Percentiles rank a stretch among this genome's conserved stretches.
Conservation (phyloP, 2,888 invertebrate genomes). For the Deroplatys truncata region DNA sequence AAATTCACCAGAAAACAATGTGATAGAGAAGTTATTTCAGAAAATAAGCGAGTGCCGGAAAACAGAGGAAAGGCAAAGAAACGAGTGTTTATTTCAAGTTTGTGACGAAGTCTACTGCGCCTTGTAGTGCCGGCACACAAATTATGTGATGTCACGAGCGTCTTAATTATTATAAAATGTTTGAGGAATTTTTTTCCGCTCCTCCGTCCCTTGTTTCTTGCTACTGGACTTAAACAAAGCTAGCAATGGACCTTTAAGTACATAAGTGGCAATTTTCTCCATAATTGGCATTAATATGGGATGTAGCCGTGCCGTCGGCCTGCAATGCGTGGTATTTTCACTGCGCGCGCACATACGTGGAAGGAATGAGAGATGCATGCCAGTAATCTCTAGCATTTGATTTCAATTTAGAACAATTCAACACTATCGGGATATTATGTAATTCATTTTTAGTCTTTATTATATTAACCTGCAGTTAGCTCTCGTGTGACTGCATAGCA, state of each 20-base stretch:
- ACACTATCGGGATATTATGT: too few species aligned
- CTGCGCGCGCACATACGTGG: neutral
- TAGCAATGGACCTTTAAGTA: neutral
- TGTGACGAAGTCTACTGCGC: neutral
- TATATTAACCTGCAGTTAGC: too few species aligned
- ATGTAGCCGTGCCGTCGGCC: conserved; percentile 2
- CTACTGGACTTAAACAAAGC: neutral
- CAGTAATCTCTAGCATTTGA: neutral
- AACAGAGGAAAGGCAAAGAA: neutral
- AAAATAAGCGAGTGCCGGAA: neutral
- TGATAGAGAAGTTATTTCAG: neutral
- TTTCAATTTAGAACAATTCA: too few species aligned
- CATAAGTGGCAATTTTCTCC: conserved; percentile 13
- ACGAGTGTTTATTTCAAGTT: neutral
- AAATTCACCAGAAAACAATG: neutral
- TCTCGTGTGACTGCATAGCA: too few species aligned
- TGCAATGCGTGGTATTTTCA: conserved; percentile 12
- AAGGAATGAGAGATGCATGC: neutral
- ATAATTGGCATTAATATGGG: conserved; percentile 14
- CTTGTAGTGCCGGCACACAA: neutral
- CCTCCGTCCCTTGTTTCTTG: neutral
- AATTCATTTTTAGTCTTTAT: too few species aligned
- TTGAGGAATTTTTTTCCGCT: neutral
- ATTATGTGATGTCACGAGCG: neutral
- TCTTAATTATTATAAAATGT: neutral